phyloP scores from a whole-genome alignment of 1,140 invertebrate genomes.

The Halyomorpha halys region DNA sequence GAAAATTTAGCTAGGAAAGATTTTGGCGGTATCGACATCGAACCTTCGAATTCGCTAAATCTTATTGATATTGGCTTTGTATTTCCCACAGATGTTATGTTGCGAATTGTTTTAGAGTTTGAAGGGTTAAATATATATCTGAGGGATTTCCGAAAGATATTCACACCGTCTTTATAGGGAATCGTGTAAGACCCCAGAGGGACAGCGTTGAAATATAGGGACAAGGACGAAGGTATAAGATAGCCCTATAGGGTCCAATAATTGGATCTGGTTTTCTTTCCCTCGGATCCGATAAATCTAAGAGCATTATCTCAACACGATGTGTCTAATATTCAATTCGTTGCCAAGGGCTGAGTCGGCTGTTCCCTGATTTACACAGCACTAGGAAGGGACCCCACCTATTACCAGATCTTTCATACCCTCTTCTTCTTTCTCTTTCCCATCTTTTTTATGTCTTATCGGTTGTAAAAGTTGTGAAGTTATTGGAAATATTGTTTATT shows the following conservation, averaged over 20 bases:
- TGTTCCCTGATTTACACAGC: conserved; percentile 5
- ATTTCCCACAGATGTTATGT: too few species aligned
- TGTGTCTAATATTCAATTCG: conserved; percentile 22
- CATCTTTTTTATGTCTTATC: background rate
- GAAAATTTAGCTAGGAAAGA: too few species aligned
- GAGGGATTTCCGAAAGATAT: too few species aligned
- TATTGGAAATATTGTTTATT: too few species aligned
- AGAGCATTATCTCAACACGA: conserved; percentile 19
- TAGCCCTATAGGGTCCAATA: conserved; percentile 14
- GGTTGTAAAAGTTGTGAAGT: too few species aligned
- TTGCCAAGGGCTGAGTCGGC: background rate
- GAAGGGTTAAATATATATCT: too few species aligned
- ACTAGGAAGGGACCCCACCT: conserved; percentile 1
- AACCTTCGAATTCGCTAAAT: too few species aligned
- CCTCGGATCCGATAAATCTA: conserved; percentile 16
- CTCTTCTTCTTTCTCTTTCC: background rate
- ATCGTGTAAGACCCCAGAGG: background rate
- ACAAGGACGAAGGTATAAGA: conserved; percentile 1
- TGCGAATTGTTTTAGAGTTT: too few species aligned
- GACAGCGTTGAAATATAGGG: background rate
- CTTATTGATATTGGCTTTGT: too few species aligned
- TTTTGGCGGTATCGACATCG: too few species aligned
- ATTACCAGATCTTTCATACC: background rate
- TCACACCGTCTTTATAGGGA: too few species aligned
- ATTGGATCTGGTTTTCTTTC: conserved; percentile 17